Percentiles rank a stretch among this genome's conserved stretches.
These are phyloP conservation scores for Bicyclus anynana DNA, from an alignment of 1,140 invertebrate species.

Conservation along the genomic window DNA sequence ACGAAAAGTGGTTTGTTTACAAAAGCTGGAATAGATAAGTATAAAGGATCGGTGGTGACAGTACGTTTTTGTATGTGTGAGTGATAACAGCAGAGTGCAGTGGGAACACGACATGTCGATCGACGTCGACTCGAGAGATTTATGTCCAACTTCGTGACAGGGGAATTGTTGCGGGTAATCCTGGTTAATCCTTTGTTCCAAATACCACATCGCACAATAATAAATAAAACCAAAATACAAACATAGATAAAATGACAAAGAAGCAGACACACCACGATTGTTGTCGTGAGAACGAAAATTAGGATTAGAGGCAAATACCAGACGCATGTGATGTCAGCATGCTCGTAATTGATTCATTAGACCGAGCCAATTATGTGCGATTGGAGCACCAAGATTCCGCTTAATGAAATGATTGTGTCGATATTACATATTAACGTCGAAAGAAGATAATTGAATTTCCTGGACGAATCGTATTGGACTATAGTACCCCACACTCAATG, in stretches of 20 bases:
- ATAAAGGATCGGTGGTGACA: conserved; percentile 49
- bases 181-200: conserved; percentile 58
- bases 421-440: conserved; percentile 68
- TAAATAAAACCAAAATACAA: not conserved
- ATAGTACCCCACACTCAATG: conserved; percentile 42
- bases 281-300: not conserved
- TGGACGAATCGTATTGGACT: conserved; percentile 42
- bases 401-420: conserved; percentile 74
- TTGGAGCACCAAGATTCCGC: conserved; percentile 59
- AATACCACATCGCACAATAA: conserved; percentile 13
- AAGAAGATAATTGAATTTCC: conserved; percentile 75
- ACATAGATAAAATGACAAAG: not conserved
- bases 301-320: conserved; percentile 4
- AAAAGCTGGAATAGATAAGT: conserved; percentile 48
- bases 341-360: conserved; percentile 53
- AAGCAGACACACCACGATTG: not conserved
- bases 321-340: conserved; percentile 29
- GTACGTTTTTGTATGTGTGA: conserved; percentile 32
- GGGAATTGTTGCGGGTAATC: conserved; percentile 53
- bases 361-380: conserved; percentile 54
- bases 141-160: conserved; percentile 62
- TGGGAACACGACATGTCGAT: conserved; percentile 41
- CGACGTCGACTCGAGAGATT: conserved; percentile 62
- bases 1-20: conserved; percentile 71
- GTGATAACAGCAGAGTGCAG: conserved; percentile 38